phyloP scores from a whole-genome alignment of 2,888 invertebrate species.

The Agrochola litura region DNA sequence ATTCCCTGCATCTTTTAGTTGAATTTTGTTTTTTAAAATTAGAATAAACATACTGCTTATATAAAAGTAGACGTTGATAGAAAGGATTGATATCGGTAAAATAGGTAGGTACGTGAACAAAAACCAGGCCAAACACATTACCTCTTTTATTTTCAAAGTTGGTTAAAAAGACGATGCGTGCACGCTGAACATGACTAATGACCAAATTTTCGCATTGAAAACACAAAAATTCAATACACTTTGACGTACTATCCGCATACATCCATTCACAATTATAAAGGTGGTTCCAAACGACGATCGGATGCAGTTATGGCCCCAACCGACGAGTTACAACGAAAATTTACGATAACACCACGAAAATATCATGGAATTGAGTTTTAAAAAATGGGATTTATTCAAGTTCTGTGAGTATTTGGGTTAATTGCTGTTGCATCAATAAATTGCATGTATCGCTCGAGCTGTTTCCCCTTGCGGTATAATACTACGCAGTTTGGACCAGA shows the following conservation, averaged over 20 bases:
- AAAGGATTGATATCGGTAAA: not conserved
- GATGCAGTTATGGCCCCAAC: constrained; percentile 60
- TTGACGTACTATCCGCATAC: constrained; percentile 41
- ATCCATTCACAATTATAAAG: constrained; percentile 65
- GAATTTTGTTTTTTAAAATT: not conserved
- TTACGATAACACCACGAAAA: constrained; percentile 61
- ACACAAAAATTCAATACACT: not conserved
- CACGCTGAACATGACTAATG: not conserved
- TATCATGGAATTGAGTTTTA: constrained; percentile 60
- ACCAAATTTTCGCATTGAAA: constrained; percentile 7
- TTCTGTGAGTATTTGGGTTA: constrained; percentile 64
- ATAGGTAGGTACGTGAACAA: not conserved
- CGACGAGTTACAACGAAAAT: constrained; percentile 56
- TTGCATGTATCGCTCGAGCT: constrained; percentile 53
- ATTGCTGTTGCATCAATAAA: constrained; percentile 60
- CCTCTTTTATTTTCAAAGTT: too few species aligned
- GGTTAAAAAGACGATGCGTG: not conserved
- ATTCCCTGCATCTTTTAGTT: not conserved
- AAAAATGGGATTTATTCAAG: constrained; percentile 54
- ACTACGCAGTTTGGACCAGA: constrained; percentile 23
- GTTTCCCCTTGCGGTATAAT: constrained; percentile 50
- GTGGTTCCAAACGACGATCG: constrained; percentile 59
- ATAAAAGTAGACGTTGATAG: not conserved
- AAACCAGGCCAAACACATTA: not conserved
- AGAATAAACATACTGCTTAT: not conserved